Evolutionary conservation across 2,113 vertebrate species (phyloP), one percentile per base, ranked within the genome.

Genomic region (Coryphaenoides rupestris): DNA sequence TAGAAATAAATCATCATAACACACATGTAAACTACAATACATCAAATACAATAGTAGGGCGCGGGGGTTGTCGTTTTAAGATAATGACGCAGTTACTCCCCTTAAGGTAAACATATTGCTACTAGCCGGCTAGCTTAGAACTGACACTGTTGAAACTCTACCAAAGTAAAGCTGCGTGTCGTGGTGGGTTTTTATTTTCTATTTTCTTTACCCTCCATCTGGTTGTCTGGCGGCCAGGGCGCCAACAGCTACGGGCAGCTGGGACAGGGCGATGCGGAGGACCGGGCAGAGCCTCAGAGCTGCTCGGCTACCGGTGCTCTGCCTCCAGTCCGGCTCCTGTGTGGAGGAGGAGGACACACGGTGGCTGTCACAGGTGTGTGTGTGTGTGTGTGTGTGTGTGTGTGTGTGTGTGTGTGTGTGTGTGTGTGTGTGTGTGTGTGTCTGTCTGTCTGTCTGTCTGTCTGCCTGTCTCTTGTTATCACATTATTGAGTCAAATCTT

Each of bases 231-330:
- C 21, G 19, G 14, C 21, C 81, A 98, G 96, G 96, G 95, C 66
- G 93, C 95, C 16, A 98, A 98, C 86, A 96, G 94, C 81, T 93
- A 93, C 19, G 96, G 95, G 14, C 96, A 98, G 49, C 93, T 97
- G 74, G 94, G 95, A 21, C 91, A 91, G 70, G 93, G 91, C 40
- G 89, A 94, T 84, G 90, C 75, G 66, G 92, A 94, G 72, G 95
- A 98, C 82, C 82, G 83, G 58, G 33, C 85, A 15, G 63, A 79
- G 52, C 95, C 95, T 40, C 17, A 84, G 64, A 63, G 5, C 76
- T 78, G 83, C 74, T 63, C 73, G 10, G 33, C 85, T 45, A 64
- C 14, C 49, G 46, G 72, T 2, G 65, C 77, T 1, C 60, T 85
- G 0, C 70, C 61, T 3, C 66, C 58, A 3, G 19, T 93, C 33